Evolutionary conservation across 2,888 invertebrate genomes (phyloP), one percentile per base, ranked within the genome.

Genomic region (Megalurothrips usitatus): DNA sequence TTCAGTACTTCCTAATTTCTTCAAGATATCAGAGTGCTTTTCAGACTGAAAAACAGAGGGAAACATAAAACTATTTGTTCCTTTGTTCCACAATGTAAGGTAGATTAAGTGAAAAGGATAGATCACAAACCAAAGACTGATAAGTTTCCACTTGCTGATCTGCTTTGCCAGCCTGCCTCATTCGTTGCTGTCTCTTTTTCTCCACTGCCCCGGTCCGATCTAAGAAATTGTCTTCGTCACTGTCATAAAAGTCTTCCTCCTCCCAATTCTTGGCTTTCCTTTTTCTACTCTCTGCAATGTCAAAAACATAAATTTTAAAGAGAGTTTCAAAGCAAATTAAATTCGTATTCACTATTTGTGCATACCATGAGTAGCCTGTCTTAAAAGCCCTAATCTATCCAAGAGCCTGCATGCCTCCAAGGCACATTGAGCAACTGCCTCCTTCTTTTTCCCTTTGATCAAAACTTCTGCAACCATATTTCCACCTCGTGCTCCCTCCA

Each of bases 151-250:
- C 86, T 82, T 86, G 88, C 8, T 89, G 89, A 83, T 91, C 91
- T 26, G 89, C 87, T 86, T 91, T 89, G 1, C 89, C 89, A 68
- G 88, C 87, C 82, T 89, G 87, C 82, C 87, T 89, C 92, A 95
- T 95, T 81, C 97, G 89, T 82, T 91, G 90, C 84, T 92, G 90
- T 11, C 98, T 90, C 86, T 97, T 98, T 84, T 91, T 91, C 87
- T 98, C 97, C 34, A 99, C 92, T 81, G 93, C 92, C 98, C 85
- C 99, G 0, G 99, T 99, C 83, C 99, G 90, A 87, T 99, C 99
- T 81, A 97, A 90, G 89, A 95, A 99, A 34, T 94, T 94, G 87
- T 99, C 99, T 82, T 99, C 99, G 85, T 99, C 98, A 0, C 96
- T 96, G 84, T 96, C 95, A 87, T 96, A 97, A 86, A 91, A 97